Evolutionary conservation across 2,797 vertebrate species (phyloP), one percentile per base, ranked within the genome.

Genomic region (Allobates femoralis): DNA sequence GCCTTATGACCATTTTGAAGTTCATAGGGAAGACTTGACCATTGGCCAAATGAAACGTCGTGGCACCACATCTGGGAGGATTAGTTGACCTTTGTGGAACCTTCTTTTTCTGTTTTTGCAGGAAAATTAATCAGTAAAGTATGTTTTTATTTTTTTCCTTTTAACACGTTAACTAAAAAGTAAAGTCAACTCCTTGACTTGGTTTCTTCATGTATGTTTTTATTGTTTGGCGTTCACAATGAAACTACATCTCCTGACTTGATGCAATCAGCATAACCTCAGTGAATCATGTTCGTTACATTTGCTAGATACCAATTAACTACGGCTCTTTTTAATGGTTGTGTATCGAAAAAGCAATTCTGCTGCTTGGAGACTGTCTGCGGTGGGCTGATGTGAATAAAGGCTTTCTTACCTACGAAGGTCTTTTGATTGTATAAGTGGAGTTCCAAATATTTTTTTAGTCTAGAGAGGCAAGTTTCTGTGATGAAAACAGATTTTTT

Each of bases 221-320:
- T 86, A 41, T 74, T 73, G 19, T 83, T 79, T 69, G 64, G 51
- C 51, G 58, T 78, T 78, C 37, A 79, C 50, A 71, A 71, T 83
- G 81, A 87, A 87, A 69, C 79, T 71, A 51, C 74, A 78, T 87
- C 81, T 78, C 34, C 53, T 26, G 30, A 32, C 46, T 86, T 76
- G 58, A 64, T 81, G 62, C 64, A 87, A 87, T 87, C 81, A 83
- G 53, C 64, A 78, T 51, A 83, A 82, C 73, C 73, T 67, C 51
- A 83, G 28, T 83, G 80, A 77, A 76, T 75, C 69, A 81, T 56
- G 56, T 76, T 81, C 69, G 62, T 55, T 53, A 34, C 41, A 60
- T 83, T 73, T 53, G 69, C 34, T 69, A 69, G 50, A 69, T 83
- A 69, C 46, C 73, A 86, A 71, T 50, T 77, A 86, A 76, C 69